Conservation (phyloP, 2,797 vertebrate species). For the Myotis planiceps region DNA sequence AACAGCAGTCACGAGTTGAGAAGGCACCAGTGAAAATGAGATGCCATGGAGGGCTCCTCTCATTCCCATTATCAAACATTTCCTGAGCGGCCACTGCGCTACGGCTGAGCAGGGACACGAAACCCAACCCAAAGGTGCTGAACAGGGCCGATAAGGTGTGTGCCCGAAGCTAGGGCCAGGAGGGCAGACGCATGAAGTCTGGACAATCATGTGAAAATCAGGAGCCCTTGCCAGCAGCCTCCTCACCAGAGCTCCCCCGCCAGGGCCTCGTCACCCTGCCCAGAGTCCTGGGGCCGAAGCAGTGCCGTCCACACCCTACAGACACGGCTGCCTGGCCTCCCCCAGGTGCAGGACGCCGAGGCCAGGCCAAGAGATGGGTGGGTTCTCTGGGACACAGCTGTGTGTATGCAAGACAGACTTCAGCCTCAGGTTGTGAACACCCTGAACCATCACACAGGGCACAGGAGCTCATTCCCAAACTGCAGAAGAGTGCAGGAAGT, state of each 20-base stretch:
- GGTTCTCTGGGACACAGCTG: not conserved
- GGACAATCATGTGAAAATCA: not conserved
- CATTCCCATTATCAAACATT: not conserved
- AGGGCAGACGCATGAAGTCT: not conserved
- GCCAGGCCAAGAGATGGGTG: not conserved
- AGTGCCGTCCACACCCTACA: not conserved
- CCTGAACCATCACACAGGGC: not conserved
- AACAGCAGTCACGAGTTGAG: not conserved
- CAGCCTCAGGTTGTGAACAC: not conserved
- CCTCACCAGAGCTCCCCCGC: not conserved
- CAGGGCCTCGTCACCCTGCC: not conserved
- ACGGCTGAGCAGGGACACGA: rapidly evolving
- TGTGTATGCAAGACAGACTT: too few relatives aligned
- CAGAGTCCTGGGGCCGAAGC: not conserved
- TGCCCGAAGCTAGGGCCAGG: too few relatives aligned
- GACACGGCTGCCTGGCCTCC: not conserved
- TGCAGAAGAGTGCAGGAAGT: not conserved
- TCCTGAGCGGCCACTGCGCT: not conserved
- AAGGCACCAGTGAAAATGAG: not conserved
- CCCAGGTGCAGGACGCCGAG: not conserved
- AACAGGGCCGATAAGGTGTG: not conserved
- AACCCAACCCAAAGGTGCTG: not conserved
- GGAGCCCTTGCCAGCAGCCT: not conserved
- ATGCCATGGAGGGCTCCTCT: not conserved
- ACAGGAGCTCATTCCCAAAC: not conserved